A percentile compares a stretch with the other conserved stretches of the same genome.
These are phyloP conservation scores for Turdus rufiventris DNA, from an alignment of 2,113 vertebrate species.

Conservation along the genomic window DNA sequence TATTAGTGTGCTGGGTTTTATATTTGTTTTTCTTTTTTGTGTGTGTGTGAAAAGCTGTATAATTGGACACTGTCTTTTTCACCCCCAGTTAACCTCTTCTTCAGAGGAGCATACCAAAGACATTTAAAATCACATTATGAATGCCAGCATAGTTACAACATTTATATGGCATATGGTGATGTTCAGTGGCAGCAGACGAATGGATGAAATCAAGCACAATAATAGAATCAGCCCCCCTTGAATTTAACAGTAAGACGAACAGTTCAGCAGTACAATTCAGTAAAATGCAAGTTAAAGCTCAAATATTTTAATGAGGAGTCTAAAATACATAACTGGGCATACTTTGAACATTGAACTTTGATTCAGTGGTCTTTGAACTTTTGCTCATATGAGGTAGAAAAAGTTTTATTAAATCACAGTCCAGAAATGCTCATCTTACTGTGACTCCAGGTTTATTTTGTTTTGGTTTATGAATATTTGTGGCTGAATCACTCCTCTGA, in stretches of 20 bases:
- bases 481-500: not conserved
- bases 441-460: not conserved
- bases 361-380: not conserved
- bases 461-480: not conserved
- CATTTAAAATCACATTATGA: slow-evolving; percentile 45
- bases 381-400: not conserved
- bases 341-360: not conserved
- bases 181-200: slow-evolving; percentile 24
- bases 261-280: not conserved
- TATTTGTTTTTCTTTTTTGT: not conserved
- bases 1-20: not conserved
- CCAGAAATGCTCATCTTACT: not conserved
- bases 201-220: slow-evolving; percentile 35
- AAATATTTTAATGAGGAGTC: not conserved
- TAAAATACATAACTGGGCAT: not conserved
- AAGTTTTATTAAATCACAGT: not conserved
- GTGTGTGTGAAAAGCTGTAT: slow-evolving; percentile 18
- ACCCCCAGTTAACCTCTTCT: slow-evolving; percentile 16
- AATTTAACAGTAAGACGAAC: not conserved
- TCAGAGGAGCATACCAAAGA: not conserved
- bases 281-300: not conserved
- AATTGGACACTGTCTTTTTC: slow-evolving; percentile 23
- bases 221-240: not conserved
- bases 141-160: slow-evolving; percentile 16
- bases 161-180: not conserved